These are phyloP conservation scores for Telmatochromis brichardi DNA, from an alignment of 2,113 vertebrate species.

Conservation along the genomic window DNA sequence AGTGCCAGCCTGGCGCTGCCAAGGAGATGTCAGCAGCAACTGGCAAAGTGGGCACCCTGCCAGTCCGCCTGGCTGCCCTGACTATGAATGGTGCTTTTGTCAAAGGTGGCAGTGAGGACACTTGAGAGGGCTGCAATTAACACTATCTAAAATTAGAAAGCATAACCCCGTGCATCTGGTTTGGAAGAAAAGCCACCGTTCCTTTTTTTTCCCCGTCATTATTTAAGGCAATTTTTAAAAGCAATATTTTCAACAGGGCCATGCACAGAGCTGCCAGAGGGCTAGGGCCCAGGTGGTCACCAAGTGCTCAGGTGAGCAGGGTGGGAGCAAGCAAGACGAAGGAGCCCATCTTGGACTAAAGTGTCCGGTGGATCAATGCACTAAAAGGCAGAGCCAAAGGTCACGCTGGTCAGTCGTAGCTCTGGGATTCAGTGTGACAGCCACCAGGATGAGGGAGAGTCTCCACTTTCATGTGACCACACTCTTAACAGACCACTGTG, in stretches of 20 bases:
- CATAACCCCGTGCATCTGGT: conserved; percentile 23
- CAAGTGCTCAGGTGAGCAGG: conserved; percentile 29
- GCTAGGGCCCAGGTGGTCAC: conserved; percentile 8
- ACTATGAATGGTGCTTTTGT: conserved; percentile 55
- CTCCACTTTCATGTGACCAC: background rate
- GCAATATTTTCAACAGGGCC: conserved; percentile 8
- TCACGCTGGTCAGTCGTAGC: conserved; percentile 53
- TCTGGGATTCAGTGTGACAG: conserved; percentile 50
- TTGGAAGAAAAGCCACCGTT: background rate
- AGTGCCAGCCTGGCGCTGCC: conserved; percentile 29
- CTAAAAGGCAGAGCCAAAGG: conserved; percentile 66
- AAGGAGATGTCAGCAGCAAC: conserved; percentile 61
- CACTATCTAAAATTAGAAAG: conserved; percentile 63
- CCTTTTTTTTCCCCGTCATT: background rate
- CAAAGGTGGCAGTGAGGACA: conserved; percentile 55
- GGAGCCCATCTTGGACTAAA: conserved; percentile 48
- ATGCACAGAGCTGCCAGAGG: background rate
- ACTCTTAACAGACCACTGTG: background rate
- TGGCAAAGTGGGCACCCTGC: conserved; percentile 31
- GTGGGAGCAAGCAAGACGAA: background rate
- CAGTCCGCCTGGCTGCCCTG: conserved; percentile 29
- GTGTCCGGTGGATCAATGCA: conserved; percentile 63
- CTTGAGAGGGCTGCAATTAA: conserved; percentile 63
- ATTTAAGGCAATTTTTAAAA: background rate
- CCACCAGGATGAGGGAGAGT: background rate